These are phyloP conservation scores for Tigriopus japonicus DNA, from an alignment of 1,140 invertebrate species.

Conservation along the genomic window DNA sequence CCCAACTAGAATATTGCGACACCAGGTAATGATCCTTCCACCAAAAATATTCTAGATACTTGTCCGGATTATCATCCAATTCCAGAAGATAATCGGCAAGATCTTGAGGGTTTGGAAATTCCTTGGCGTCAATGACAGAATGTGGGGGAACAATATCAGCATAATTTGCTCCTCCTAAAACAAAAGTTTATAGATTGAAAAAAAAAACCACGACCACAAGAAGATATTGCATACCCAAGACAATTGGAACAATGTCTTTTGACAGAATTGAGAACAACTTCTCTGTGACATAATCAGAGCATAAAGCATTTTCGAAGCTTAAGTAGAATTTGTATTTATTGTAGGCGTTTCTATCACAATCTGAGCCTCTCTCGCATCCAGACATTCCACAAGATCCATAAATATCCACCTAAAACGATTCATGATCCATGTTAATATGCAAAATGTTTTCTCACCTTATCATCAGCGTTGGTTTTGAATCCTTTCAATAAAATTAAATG, in stretches of 20 bases:
- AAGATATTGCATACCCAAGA: constrained; percentile 16
- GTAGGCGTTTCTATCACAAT: background rate
- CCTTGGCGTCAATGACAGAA: constrained; percentile 39
- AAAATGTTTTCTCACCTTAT: no score
- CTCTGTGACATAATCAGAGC: constrained; percentile 26
- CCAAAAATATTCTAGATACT: constrained; percentile 22
- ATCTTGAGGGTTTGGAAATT: constrained; percentile 23
- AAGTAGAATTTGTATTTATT: constrained; percentile 23
- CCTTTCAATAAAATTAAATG: no score
- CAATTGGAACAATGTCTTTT: constrained; percentile 22
- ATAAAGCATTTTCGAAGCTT: constrained; percentile 26
- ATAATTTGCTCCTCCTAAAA: constrained; percentile 33
- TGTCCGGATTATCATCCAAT: constrained; percentile 24
- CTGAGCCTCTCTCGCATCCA: constrained; percentile 14
- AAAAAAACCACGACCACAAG: no score
- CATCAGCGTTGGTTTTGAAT: no score
- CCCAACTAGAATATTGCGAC: no score
- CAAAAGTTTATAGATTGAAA: no score
- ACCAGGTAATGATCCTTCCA: constrained; percentile 20
- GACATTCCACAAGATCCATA: constrained; percentile 28
- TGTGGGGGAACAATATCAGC: constrained; percentile 35
- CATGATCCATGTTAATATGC: no score
- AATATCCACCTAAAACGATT: constrained; percentile 26
- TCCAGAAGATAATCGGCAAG: constrained; percentile 32
- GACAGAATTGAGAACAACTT: constrained; percentile 22